Evolutionary conservation across 1,140 invertebrate genomes (phyloP), one percentile per base, ranked within the genome.

Genomic region (Drosophila nikananu): DNA sequence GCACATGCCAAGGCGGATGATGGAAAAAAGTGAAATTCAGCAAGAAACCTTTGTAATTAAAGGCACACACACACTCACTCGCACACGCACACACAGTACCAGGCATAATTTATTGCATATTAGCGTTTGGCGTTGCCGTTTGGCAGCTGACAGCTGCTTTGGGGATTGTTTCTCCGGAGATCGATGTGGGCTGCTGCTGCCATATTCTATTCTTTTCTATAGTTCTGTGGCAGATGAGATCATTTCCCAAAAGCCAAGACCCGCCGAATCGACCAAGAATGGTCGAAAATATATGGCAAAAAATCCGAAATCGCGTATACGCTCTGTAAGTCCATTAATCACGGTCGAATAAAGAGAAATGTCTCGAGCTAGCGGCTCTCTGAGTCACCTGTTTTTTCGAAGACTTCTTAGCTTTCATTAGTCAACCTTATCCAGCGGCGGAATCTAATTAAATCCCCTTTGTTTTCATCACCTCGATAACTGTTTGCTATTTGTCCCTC

Each of bases 241-340:
- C 84, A 89, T 81, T 81, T 84, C 62, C 78, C 75, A 84, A 87
- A 86, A 81, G 55, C 51, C 63, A 66, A 75, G 37, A 58, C 35
- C 54, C 39, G 73, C 39, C 48, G 23, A 66, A 63, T 66, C 58
- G 17, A 32, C 63, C 59, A 60, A 51, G 63, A 32, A 57, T 59
- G 68, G 48, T 41, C 30, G 30, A 81, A 74, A 84, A 72, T 75
- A 30, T 12, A 32, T 51, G 57, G 58, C 58, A 63, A 68, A 67
- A 55, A 63, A n/a, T 30, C 32, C 23, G 55, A 70, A 62, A 74
- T 80, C 64, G 46, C 70, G 67, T 63, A 67, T 65, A 49, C 64
- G 65, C 48, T 89, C 37, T 86, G 84, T 89, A 89, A 89, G 77
- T 79, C 75, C 86, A 89, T 89, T 86, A 89, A 89, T 89, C 84